These are phyloP conservation scores for Agrochola lychnidis DNA, from an alignment of 2,888 invertebrate genomes.

Conservation along the genomic window DNA sequence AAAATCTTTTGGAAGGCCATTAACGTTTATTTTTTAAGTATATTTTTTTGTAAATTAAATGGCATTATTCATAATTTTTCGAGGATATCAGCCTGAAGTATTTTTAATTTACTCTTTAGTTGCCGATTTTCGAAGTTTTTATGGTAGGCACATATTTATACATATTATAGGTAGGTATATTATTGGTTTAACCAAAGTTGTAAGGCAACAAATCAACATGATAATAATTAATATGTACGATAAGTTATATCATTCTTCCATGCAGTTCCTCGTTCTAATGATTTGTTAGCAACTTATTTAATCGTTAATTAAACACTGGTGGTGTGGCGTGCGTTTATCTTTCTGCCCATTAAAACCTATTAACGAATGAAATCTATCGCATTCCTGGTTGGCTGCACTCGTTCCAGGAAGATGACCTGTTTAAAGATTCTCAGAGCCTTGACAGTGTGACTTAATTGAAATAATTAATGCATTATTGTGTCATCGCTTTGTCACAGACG, in stretches of 20 bases:
- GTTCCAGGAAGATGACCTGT: conserved; percentile 71
- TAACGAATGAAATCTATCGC: conserved; percentile 70
- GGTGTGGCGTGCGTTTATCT: conserved; percentile 60
- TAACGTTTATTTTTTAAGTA: not conserved
- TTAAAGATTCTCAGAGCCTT: conserved; percentile 65
- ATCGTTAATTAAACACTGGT: conserved; percentile 42
- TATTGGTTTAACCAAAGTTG: not conserved
- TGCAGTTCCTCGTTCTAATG: conserved; percentile 2
- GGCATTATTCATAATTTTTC: not conserved
- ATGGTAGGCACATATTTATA: rapidly evolving
- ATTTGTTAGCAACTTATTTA: conserved; percentile 44
- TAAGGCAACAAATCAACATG: not conserved
- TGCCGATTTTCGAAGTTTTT: not conserved
- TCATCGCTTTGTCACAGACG: conserved; percentile 29
- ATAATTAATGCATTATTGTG: conserved; percentile 35
- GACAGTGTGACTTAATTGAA: conserved; percentile 63
- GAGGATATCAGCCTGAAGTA: not conserved
- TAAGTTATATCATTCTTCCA: conserved; percentile 3
- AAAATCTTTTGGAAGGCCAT: not conserved
- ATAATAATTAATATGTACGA: not conserved
- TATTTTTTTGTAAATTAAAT: not conserved
- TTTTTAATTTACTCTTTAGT: not conserved
- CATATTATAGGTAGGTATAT: too few species aligned
- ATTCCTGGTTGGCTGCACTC: conserved; percentile 68
- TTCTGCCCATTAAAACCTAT: conserved; percentile 66